These are phyloP conservation scores for Calycopis cecrops DNA, from an alignment of 1,140 invertebrate genomes.

Conservation along the genomic window DNA sequence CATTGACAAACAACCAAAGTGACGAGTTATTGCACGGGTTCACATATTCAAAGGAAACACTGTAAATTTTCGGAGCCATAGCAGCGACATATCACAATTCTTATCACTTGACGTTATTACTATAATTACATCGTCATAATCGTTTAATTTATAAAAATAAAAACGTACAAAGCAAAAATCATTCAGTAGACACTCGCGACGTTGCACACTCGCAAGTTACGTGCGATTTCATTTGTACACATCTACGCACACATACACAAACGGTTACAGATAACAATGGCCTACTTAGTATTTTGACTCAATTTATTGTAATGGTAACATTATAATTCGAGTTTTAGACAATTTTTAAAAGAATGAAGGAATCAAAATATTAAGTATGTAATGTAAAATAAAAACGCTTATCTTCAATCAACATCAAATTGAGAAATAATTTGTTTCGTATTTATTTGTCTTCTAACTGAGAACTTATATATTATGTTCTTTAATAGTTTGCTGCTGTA, in stretches of 20 bases:
- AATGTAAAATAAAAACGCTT: no score
- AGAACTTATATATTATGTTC: no score
- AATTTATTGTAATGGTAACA: conserved; percentile 43
- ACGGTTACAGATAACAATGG: conserved; percentile 52
- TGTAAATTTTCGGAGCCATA: conserved; percentile 59
- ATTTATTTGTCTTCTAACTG: no score
- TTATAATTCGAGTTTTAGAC: not conserved
- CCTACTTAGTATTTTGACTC: conserved; percentile 27
- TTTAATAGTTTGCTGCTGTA: no score
- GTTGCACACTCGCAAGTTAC: conserved; percentile 67
- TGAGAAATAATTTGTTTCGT: no score
- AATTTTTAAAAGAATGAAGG: no score
- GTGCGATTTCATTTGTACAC: conserved; percentile 60
- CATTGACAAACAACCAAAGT: conserved; percentile 72
- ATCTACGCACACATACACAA: conserved; percentile 43
- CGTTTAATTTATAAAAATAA: conserved; percentile 71
- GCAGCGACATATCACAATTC: conserved; percentile 62
- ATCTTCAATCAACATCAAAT: no score
- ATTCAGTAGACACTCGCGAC: conserved; percentile 65
- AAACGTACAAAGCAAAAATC: conserved; percentile 71
- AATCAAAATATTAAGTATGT: no score
- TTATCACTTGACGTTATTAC: conserved; percentile 64
- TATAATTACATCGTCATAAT: conserved; percentile 58
- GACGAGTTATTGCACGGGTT: conserved; percentile 67
- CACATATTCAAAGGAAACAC: conserved; percentile 66